Conservation (phyloP, 1,140 invertebrate genomes). For the Drosophila teissieri region DNA sequence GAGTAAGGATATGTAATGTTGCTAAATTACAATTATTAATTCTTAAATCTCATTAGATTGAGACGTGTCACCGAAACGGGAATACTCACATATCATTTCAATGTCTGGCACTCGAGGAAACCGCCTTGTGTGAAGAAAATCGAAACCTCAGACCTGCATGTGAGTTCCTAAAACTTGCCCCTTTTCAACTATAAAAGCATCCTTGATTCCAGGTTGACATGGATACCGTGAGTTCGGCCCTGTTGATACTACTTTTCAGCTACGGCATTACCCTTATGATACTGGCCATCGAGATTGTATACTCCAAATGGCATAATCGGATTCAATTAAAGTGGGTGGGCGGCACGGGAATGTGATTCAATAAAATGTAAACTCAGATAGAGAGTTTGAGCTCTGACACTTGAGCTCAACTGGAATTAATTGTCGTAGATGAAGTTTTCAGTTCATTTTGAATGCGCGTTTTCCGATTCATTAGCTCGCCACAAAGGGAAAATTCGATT, state of each 20-base stretch:
- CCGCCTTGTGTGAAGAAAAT: slow-evolving; percentile 85
- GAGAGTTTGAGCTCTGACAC: slow-evolving; percentile 18
- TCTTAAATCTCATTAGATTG: slow-evolving; percentile 55
- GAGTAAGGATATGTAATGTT: slow-evolving; percentile 29
- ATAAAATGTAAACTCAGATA: slow-evolving; percentile 24
- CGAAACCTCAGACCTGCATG: slow-evolving; percentile 85
- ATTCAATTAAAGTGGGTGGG: slow-evolving; percentile 28
- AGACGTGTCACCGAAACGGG: slow-evolving; percentile 85
- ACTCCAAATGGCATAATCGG: slow-evolving; percentile 66
- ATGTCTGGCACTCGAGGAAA: slow-evolving; percentile 85
- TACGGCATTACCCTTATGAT: slow-evolving; percentile 80
- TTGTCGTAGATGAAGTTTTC: slow-evolving; percentile 24
- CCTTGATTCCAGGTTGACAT: slow-evolving; percentile 68
- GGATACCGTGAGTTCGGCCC: slow-evolving; percentile 85
- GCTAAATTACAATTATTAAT: no score
- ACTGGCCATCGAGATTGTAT: slow-evolving; percentile 84
- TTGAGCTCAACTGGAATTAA: slow-evolving; percentile 42
- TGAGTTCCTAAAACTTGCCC: slow-evolving; percentile 49
- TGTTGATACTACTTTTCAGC: slow-evolving; percentile 84
- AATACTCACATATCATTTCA: slow-evolving; percentile 85
- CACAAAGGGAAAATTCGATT: slow-evolving; percentile 51
- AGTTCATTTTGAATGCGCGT: slow-evolving; percentile 33
- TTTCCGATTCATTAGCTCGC: slow-evolving; percentile 61
- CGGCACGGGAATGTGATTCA: neutral
- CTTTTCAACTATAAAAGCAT: neutral